Evolutionary conservation across 2,113 vertebrate species (phyloP).

Genomic region (Hucho hucho): DNA sequence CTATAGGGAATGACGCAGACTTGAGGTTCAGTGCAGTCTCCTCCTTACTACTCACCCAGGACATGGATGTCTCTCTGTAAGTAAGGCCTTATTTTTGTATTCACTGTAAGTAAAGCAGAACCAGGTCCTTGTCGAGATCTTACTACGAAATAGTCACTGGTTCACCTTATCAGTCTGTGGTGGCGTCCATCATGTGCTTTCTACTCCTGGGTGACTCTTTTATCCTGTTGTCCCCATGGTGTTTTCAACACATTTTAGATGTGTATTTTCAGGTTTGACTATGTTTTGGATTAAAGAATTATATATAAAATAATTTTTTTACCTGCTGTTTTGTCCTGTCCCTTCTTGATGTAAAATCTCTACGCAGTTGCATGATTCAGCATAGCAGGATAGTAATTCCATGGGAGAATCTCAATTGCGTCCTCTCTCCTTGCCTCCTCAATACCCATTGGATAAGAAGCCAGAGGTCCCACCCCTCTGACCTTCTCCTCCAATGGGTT

Average conservation of each 20-base stretch:
- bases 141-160: neutral
- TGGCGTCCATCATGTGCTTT: slow-evolving; percentile 23
- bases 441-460: too few species aligned
- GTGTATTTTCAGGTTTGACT: slow-evolving; percentile 43
- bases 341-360: too few species aligned
- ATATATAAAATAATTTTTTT: slow-evolving; percentile 78
- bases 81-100: slow-evolving; percentile 50
- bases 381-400: too few species aligned
- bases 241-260: slow-evolving; percentile 22
- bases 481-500: too few species aligned
- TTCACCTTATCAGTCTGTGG: neutral
- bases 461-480: too few species aligned
- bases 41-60: slow-evolving; percentile 1
- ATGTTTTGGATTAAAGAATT: slow-evolving; percentile 55
- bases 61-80: slow-evolving; percentile 18
- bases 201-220: slow-evolving; percentile 3
- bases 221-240: slow-evolving; percentile 6
- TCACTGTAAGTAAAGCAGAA: slow-evolving; percentile 11
- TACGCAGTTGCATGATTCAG: too few species aligned
- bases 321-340: slow-evolving; percentile 67
- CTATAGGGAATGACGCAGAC: too few species aligned
- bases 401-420: too few species aligned
- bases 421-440: too few species aligned
- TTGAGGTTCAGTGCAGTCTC: neutral
- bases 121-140: neutral